Conservation (phyloP, 2,113 vertebrate genomes). For the Enhydra lutris region DNA sequence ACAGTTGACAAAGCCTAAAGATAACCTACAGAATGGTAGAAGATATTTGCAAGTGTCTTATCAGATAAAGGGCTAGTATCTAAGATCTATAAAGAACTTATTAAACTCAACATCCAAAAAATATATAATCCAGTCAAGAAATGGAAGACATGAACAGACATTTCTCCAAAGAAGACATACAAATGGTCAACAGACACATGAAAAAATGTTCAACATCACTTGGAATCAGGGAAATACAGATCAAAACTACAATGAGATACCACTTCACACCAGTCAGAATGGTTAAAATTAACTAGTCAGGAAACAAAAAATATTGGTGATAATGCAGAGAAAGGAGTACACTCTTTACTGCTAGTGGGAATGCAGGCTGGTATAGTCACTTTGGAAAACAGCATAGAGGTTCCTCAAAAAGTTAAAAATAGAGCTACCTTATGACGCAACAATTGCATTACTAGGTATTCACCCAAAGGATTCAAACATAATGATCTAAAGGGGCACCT, state of each 20-base stretch:
- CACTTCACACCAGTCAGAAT: not conserved
- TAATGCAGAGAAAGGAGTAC: not conserved
- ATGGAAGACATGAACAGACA: too few species aligned
- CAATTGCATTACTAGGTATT: not conserved
- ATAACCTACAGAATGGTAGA: not conserved
- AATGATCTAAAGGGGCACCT: not conserved
- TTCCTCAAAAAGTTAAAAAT: not conserved
- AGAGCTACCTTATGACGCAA: not conserved
- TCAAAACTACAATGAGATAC: not conserved
- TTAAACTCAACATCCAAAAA: too few species aligned
- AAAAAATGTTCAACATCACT: too few species aligned
- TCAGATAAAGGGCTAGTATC: too few species aligned
- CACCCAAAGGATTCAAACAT: not conserved
- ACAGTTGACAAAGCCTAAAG: not conserved
- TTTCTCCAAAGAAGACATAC: too few species aligned
- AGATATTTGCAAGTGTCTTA: too few species aligned
- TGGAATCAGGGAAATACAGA: too few species aligned
- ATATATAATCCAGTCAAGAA: too few species aligned
- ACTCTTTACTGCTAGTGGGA: not conserved
- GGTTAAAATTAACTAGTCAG: not conserved
- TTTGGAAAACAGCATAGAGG: too few species aligned
- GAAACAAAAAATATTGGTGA: not conserved
- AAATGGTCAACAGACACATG: too few species aligned
- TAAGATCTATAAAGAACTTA: too few species aligned
- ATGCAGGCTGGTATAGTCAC: too few species aligned